These are phyloP conservation scores for Phytoseiulus persimilis DNA, from an alignment of 2,888 invertebrate species.

Conservation along the genomic window DNA sequence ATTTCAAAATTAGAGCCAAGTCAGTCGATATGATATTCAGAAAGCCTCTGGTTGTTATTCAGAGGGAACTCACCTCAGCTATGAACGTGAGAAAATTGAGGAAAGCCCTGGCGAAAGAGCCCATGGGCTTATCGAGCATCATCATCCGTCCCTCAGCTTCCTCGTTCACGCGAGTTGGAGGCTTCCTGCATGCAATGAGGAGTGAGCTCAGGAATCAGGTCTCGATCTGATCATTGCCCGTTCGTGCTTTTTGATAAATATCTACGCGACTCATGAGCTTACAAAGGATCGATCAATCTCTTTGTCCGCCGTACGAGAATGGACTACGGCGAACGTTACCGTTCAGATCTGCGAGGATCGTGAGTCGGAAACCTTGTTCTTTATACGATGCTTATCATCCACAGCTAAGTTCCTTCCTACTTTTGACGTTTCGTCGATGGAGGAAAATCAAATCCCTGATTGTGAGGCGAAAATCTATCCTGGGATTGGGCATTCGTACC, in stretches of 20 bases:
- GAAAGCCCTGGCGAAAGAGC: conserved; percentile 18
- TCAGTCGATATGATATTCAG: too few relatives aligned
- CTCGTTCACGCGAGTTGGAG: conserved; percentile 6
- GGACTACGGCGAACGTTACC: background rate
- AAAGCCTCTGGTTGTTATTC: too few relatives aligned
- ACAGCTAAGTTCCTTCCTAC: too few relatives aligned
- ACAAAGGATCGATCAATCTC: background rate
- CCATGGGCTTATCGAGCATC: conserved; percentile 37
- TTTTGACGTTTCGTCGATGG: too few relatives aligned
- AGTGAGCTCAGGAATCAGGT: background rate
- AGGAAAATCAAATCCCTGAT: too few relatives aligned
- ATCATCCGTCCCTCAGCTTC: conserved; percentile 27
- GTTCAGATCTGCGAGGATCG: background rate
- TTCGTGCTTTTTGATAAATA: background rate
- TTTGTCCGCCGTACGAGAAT: background rate
- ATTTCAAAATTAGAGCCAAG: too few relatives aligned
- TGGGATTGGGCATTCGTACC: too few relatives aligned
- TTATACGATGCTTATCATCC: too few relatives aligned
- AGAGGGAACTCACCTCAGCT: background rate
- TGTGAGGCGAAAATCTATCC: too few relatives aligned
- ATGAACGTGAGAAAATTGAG: conserved; percentile 13
- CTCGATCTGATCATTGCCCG: background rate
- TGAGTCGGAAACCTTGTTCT: too few relatives aligned
- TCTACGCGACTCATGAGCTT: background rate
- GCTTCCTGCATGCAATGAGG: conserved; percentile 1